Percentiles rank a stretch among this genome's conserved stretches.
Conservation (phyloP, 2,113 vertebrate genomes). For the Lasiurus borealis region DNA sequence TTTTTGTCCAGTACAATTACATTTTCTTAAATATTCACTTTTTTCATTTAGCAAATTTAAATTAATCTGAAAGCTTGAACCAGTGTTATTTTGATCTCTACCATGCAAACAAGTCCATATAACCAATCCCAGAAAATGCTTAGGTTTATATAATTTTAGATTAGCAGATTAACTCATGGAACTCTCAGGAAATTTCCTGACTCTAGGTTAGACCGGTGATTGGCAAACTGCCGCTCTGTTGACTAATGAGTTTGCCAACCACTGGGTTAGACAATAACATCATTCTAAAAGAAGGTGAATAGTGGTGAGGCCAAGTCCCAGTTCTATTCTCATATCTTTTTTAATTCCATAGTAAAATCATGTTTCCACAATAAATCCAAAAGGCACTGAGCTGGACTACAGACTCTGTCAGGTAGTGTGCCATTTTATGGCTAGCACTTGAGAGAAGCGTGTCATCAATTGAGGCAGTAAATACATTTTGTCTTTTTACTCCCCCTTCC, state of each 20-base stretch:
- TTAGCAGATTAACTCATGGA: neutral
- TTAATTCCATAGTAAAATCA: slow-evolving; percentile 12
- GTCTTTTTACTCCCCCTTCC: neutral
- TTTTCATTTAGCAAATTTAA: no score
- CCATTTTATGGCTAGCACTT: neutral
- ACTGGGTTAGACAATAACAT: neutral
- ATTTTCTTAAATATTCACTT: no score
- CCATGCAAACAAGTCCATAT: neutral
- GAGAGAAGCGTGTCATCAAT: neutral
- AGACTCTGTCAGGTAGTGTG: neutral
- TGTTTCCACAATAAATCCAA: neutral
- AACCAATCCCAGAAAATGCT: neutral
- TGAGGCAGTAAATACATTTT: neutral
- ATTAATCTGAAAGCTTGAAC: neutral
- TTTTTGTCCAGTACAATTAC: no score
- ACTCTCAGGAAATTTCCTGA: neutral
- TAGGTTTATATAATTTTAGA: neutral
- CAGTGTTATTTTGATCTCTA: neutral
- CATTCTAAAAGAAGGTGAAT: slow-evolving; percentile 12
- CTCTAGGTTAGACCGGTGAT: neutral
- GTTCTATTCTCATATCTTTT: neutral
- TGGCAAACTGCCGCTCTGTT: no score
- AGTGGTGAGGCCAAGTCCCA: neutral
- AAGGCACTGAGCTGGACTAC: neutral
- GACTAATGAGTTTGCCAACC: no score